A percentile compares a stretch with the other conserved stretches of the same genome.
phyloP scores from a whole-genome alignment of 2,113 vertebrate species.

The Odontesthes bonariensis region DNA sequence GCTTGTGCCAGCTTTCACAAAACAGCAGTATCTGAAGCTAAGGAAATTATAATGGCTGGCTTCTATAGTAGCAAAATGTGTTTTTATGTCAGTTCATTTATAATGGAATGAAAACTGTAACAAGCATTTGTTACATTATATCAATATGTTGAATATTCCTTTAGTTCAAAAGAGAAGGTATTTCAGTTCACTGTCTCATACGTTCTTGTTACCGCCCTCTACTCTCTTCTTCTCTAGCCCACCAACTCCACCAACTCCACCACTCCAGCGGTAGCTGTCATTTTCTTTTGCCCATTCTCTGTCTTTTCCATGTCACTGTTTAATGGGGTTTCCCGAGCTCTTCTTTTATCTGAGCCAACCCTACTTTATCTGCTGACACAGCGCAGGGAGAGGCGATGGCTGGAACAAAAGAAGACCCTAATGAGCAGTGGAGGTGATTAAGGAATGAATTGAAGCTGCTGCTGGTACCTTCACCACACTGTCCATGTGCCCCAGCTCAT shows the following conservation, averaged over 20 bases:
- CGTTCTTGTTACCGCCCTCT: conserved; percentile 39
- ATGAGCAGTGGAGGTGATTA: conserved; percentile 80
- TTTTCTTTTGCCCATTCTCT: conserved; percentile 33
- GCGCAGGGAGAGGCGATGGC: conserved; percentile 37
- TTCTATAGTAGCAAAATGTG: no score
- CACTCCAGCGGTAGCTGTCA: conserved; percentile 26
- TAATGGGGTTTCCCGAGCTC: conserved; percentile 64
- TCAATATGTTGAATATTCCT: conserved; percentile 16
- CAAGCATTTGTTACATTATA: neutral
- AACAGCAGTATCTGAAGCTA: neutral
- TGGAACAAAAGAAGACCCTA: conserved; percentile 75
- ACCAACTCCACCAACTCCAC: conserved; percentile 61
- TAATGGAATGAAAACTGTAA: neutral
- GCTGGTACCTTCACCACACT: conserved; percentile 52
- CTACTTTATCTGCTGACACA: conserved; percentile 67
- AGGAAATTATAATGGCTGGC: no score
- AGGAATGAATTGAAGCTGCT: conserved; percentile 66
- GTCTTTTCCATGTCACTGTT: conserved; percentile 45
- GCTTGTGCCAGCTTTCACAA: neutral
- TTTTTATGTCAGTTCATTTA: neutral
- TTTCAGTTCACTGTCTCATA: conserved; percentile 20
- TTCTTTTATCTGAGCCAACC: conserved; percentile 45
- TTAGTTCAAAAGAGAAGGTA: conserved; percentile 32
- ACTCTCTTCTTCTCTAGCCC: conserved; percentile 41
- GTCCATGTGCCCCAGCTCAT: conserved; percentile 42